These are phyloP conservation scores for Drosophila truncata DNA, from an alignment of 1,140 invertebrate genomes.

Conservation along the genomic window DNA sequence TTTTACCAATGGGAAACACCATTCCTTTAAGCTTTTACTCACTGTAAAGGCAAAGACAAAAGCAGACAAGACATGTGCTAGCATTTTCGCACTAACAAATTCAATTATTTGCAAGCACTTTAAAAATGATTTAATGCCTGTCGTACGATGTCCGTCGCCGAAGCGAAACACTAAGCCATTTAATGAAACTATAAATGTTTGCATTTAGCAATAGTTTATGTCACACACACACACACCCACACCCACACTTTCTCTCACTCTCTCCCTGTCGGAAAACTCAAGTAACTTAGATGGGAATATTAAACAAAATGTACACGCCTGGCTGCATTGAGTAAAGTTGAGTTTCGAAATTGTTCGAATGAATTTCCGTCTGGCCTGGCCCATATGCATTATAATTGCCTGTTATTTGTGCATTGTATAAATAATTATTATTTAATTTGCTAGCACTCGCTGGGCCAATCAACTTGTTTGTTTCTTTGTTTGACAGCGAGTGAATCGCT, in stretches of 20 bases:
- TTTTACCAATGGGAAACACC: too few species aligned
- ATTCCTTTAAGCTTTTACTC: not conserved
- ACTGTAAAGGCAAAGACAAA: slow-evolving; percentile 3
- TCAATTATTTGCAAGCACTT: slow-evolving; percentile 73
- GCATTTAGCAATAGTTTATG: slow-evolving; percentile 69
- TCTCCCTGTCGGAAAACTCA: slow-evolving; percentile 6
- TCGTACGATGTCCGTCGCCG: slow-evolving; percentile 24
- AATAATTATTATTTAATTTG: slow-evolving; percentile 81
- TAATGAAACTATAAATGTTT: slow-evolving; percentile 77
- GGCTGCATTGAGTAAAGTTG: slow-evolving; percentile 31
- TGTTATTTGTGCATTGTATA: slow-evolving; percentile 65
- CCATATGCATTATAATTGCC: slow-evolving; percentile 62
- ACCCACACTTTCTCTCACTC: slow-evolving; percentile 6
- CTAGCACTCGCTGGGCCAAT: slow-evolving; percentile 55
- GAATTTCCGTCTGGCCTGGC: slow-evolving; percentile 53
- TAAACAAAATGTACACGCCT: slow-evolving; percentile 69
- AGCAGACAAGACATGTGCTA: slow-evolving; percentile 33
- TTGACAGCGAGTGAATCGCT: slow-evolving; percentile 52
- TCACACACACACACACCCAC: slow-evolving; percentile 26
- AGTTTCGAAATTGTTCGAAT: slow-evolving; percentile 20
- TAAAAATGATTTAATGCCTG: slow-evolving; percentile 78
- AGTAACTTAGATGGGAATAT: slow-evolving; percentile 62
- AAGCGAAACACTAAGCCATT: slow-evolving; percentile 65
- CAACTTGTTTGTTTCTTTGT: slow-evolving; percentile 57
- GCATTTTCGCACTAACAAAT: slow-evolving; percentile 63